Base-by-base conservation (phyloP, 2,113 vertebrate genomes). In the Solea solea region DNA sequence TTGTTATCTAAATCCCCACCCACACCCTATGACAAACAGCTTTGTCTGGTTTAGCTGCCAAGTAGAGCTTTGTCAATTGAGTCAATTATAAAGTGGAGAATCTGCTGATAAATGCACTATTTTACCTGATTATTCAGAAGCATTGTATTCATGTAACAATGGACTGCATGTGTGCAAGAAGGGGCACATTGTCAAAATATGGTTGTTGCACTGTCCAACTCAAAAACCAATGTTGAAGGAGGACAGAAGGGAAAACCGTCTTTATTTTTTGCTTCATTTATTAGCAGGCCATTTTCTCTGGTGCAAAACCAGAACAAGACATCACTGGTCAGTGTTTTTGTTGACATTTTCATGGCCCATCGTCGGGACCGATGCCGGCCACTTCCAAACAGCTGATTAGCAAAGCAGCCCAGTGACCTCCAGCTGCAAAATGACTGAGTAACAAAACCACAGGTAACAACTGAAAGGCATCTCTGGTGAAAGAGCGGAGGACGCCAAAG, bases 341-440 rank as follows among this genome's bases (percentile, higher is more conserved):
- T 85, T 80, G 80, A 78, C 13, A 8, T 64, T 76, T 82, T 84
- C 56, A 64, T 14, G 2, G 68, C 45, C 66, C 21, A 80, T 81
- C 59, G 62, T 78, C 67, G 65, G 63, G 64, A 76, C 52, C 42
- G 27, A 44, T 54, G 64, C 53, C 16, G n/a, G 5, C 41, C 11
- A 1, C 2, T 1, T 69, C 70, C 74, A 67, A 75, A 69, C 53
- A 56, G 52, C 53, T 40, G 65, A 71, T 80, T 64, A 67, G 61
- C 28, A 28, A 78, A 72, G 58, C 48, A 63, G 51, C 12, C 28
- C 21, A 40, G 46, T 57, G 60, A 83, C 62, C 53, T 45, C 9
- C n/a, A 45, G 52, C 63, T 12, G 0, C 25, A 44, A 63, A 70
- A 75, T 42, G 71, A 77, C 14, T 11, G 4, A 14, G 50, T 64